Conservation (phyloP, 2,888 invertebrate species). For the Trilocha varians region DNA sequence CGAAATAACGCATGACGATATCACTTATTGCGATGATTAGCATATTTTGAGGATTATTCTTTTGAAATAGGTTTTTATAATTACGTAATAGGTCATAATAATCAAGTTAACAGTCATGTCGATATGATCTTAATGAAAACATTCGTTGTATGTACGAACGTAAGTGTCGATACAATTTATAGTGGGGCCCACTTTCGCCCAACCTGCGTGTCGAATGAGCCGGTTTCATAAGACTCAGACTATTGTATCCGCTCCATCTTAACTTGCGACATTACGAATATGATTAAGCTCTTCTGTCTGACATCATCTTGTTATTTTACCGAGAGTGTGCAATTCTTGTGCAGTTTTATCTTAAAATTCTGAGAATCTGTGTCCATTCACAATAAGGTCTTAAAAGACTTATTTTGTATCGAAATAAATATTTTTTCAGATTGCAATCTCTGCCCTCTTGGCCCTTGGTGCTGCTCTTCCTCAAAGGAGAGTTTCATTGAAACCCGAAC, state of each 20-base stretch:
- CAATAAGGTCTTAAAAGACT: too few species aligned
- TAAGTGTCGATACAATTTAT: constrained; percentile 46
- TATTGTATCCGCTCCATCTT: constrained; percentile 66
- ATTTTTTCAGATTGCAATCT: constrained; percentile 48
- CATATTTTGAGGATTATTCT: background rate
- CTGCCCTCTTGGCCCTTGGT: constrained; percentile 48
- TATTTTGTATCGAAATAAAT: background rate
- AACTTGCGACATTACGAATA: constrained; percentile 63
- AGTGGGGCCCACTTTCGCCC: constrained; percentile 61
- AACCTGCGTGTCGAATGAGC: constrained; percentile 58
- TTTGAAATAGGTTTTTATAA: background rate
- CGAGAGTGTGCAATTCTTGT: constrained; percentile 5
- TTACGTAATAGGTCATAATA: background rate
- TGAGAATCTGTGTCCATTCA: too few species aligned
- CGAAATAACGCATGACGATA: constrained; percentile 15
- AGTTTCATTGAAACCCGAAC: constrained; percentile 43
- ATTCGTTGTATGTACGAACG: constrained; percentile 12
- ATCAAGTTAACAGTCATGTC: constrained; percentile 5
- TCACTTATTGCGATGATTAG: constrained; percentile 2
- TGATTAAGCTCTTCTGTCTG: constrained; percentile 63
- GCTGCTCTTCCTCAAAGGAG: constrained; percentile 62
- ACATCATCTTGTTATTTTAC: constrained; percentile 38
- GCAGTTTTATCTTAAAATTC: too few species aligned
- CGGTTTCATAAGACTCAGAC: constrained; percentile 57
- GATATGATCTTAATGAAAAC: constrained; percentile 49